Conservation (phyloP, 2,888 invertebrate genomes). For the Lamellibrachia columna region DNA sequence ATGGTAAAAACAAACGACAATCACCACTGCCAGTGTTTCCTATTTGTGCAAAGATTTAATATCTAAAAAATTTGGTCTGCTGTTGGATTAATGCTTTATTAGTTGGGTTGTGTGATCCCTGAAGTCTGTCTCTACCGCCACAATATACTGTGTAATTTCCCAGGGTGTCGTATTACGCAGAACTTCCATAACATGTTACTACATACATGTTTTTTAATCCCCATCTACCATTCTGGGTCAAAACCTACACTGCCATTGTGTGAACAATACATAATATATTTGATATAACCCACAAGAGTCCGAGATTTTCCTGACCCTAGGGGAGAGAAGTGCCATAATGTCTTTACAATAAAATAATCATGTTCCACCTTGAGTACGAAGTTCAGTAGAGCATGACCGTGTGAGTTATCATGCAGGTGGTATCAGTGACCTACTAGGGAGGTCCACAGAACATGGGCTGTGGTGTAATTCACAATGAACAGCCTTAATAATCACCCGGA, state of each 20-base stretch:
- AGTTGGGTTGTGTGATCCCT: neutral
- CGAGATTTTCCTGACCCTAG: neutral
- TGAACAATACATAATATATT: neutral
- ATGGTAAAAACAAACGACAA: neutral
- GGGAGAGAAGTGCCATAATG: neutral
- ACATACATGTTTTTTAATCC: neutral
- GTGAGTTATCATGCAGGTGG: neutral
- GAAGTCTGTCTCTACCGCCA: neutral
- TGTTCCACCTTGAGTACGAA: neutral
- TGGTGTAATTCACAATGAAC: neutral
- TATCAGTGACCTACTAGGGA: neutral
- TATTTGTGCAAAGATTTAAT: neutral
- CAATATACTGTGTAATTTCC: neutral
- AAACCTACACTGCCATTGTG: neutral
- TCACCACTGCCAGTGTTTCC: neutral
- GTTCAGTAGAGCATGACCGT: neutral
- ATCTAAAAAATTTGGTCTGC: neutral
- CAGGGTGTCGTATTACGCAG: neutral
- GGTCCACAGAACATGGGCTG: neutral
- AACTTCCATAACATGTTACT: neutral
- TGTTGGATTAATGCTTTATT: constrained; percentile 6
- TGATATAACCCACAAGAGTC: too few species aligned
- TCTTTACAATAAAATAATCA: neutral
- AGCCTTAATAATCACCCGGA: neutral
- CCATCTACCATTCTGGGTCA: neutral